Evolutionary conservation across 2,888 invertebrate genomes (phyloP), one percentile per base, ranked within the genome.

Genomic region (Esperia sulphurella): DNA sequence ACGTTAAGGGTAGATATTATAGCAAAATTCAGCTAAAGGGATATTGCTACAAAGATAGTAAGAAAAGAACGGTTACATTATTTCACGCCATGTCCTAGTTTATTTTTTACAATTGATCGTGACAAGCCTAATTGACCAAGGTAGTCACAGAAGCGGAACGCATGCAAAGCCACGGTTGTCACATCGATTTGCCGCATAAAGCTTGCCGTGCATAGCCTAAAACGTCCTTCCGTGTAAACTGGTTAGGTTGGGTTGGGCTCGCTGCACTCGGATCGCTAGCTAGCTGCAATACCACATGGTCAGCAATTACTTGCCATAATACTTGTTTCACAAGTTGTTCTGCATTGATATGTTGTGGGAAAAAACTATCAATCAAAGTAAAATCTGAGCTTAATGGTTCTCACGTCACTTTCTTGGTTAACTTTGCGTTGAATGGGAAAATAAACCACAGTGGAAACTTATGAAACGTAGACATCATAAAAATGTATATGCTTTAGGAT

Each of bases 161-260:
- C 69, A 72, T 71, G 73, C 75, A 77, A 75, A 75, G 73, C 54
- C 57, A 47, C 55, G 63, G 63, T 68, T 79, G 82, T 80, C 82
- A 79, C 70, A 68, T 71, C 71, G 74, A 74, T 71, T 74, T 69
- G 67, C 75, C 65, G 70, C 68, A 67, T 73, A 70, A 66, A 76
- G 68, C 68, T 58, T 59, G 67, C 67, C 71, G 58, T 62, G 71
- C 59, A 55, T 65, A 71, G 72, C 83, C 80, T 79, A 82, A 83
- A 83, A 80, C 68, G 80, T 82, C 75, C 81, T 83, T 83, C 83
- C 81, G 77, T 68, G 70, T 77, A 81, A 80, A 79, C 81, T 71
- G 75, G 79, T 79, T 75, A 63, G 37, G 43, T 28, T 21, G n/a
- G 43, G 8, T 8, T 39, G 6, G 35, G n/a, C 39, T n/a, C 39